Evolutionary conservation across 2,113 vertebrate genomes (phyloP), one percentile per base, ranked within the genome.

Genomic region (Propithecus coquereli): DNA sequence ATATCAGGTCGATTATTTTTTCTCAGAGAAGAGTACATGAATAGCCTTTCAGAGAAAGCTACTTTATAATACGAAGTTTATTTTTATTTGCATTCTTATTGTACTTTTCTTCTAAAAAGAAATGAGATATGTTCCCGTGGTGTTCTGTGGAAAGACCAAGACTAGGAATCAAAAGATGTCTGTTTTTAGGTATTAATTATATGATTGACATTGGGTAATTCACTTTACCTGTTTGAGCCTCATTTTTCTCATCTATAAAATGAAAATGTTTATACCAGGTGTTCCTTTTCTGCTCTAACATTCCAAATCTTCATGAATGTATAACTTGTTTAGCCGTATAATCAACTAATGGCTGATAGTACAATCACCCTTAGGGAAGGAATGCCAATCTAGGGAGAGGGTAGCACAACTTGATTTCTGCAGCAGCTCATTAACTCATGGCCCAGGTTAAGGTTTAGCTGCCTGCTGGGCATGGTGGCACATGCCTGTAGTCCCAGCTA

Each of bases 91-190:
- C 17, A 65, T 45, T 57, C 79, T 47, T 47, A 59, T 52, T 80
- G n/a, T 57, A 43, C 52, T 82, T 76, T 73, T 88, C 34, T 77
- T 90, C 30, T 34, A 30, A 59, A 73, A 68, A n/a, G 9, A 84
- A 83, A 63, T 27, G 32, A 61, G 5, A 17, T 20, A 83, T 34
- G 27, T 27, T 66, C 32, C 8, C 65, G 59, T 57, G 8, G 22
- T 74, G 65, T 32, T 68, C 30, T 17, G 30, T 30, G 16, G 34
- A 17, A 70, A 59, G 34, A 68, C 3, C 1, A 30, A 23, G 45
- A 50, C 10, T 32, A 40, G 63, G 30, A n/a, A n/a, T n/a, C 34
- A 50, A 40, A 45, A 68, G 20, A 18, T 20, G 10, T 81, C 40
- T 4, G 3, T 87, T 37, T 71, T 76, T 3, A 43, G 40, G 11